phyloP scores from a whole-genome alignment of 2,888 invertebrate genomes.

The Drosophila nigricruria region DNA sequence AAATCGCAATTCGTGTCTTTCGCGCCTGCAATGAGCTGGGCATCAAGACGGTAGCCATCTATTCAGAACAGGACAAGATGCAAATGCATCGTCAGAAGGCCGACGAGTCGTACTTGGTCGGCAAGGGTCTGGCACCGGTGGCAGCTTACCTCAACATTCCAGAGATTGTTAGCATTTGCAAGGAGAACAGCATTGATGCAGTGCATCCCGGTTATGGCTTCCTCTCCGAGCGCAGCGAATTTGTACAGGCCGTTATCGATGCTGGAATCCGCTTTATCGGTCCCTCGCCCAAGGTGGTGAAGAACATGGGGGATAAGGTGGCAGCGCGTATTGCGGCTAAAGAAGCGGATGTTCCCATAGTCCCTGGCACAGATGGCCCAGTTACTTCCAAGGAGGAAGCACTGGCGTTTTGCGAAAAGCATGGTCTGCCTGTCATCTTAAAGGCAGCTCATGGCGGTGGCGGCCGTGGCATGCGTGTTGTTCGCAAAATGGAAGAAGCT shows the following conservation, averaged over 20 bases:
- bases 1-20: slow-evolving; percentile 99
- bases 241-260: slow-evolving; percentile 96
- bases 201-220: slow-evolving; percentile 86
- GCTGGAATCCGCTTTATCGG: slow-evolving; percentile 98
- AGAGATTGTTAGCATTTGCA: slow-evolving; percentile 97
- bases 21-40: slow-evolving; percentile 98
- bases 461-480: slow-evolving; percentile 97
- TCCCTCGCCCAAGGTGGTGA: slow-evolving; percentile 96
- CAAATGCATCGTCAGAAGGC: slow-evolving; percentile 99
- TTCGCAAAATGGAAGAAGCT: slow-evolving; percentile 95
- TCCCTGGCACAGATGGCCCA: slow-evolving; percentile 98
- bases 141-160: slow-evolving; percentile 98
- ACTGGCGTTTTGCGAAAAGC: slow-evolving; percentile 93
- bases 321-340: slow-evolving; percentile 98
- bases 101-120: slow-evolving; percentile 98
- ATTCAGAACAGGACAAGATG: slow-evolving; percentile 98
- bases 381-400: slow-evolving; percentile 95
- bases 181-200: slow-evolving; percentile 95
- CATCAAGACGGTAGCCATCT: slow-evolving; percentile 98
- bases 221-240: slow-evolving; percentile 90
- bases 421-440: slow-evolving; percentile 98
- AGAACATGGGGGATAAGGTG: slow-evolving; percentile 99
- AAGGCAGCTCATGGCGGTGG: slow-evolving; percentile 99
- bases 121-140: slow-evolving; percentile 97
- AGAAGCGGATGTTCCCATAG: slow-evolving; percentile 95